Conservation (phyloP, 1,140 invertebrate species). For the Panonychus citri region DNA sequence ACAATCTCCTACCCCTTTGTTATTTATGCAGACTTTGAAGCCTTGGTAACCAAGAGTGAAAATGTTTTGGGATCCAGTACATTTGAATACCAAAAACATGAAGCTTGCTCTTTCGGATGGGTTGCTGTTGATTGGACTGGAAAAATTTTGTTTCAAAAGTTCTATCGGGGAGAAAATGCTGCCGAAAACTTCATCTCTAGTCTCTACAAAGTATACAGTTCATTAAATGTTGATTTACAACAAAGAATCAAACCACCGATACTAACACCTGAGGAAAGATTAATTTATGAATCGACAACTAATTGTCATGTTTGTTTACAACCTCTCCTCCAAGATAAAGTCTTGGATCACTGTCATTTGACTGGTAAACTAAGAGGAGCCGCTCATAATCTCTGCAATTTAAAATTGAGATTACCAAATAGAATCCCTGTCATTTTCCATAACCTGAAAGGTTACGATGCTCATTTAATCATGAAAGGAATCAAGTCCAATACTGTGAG, state of each 20-base stretch:
- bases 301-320: background rate
- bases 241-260: background rate
- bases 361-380: background rate
- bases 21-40: background rate
- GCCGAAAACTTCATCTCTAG: background rate
- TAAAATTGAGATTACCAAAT: background rate
- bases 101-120: background rate
- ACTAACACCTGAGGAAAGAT: background rate
- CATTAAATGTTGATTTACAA: background rate
- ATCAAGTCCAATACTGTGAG: background rate
- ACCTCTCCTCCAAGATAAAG: background rate
- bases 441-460: background rate
- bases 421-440: background rate
- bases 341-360: background rate
- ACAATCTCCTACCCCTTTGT: background rate
- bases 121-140: background rate
- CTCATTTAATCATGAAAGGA: background rate
- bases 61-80: background rate
- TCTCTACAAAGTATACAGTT: background rate
- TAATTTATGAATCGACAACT: background rate
- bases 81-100: background rate
- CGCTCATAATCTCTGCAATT: background rate
- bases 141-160: background rate
- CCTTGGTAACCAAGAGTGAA: background rate
- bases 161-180: background rate